phyloP scores from a whole-genome alignment of 2,888 invertebrate genomes.

The Calephelis perditalis region DNA sequence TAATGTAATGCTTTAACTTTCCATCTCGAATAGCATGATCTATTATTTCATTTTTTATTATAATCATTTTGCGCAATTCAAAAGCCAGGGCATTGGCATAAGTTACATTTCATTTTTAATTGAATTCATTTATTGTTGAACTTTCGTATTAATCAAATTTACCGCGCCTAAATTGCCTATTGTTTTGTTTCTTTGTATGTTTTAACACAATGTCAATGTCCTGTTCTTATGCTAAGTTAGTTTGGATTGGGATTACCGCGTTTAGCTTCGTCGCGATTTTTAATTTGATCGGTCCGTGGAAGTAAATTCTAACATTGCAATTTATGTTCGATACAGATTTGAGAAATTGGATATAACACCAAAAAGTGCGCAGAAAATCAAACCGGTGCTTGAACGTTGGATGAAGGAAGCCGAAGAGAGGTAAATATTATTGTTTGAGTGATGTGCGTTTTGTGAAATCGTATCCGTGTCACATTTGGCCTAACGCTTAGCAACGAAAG shows the following conservation, averaged over 20 bases:
- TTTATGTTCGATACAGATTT: constrained; percentile 88
- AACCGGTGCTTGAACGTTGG: constrained; percentile 98
- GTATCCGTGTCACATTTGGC: constrained; percentile 73
- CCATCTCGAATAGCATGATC: constrained; percentile 75
- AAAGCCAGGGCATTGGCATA: constrained; percentile 96
- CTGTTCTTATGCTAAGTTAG: constrained; percentile 77
- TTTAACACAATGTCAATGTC: constrained; percentile 81
- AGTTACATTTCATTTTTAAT: constrained; percentile 74
- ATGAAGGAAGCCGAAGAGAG: constrained; percentile 99
- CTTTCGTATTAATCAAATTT: constrained; percentile 75
- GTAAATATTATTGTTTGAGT: constrained; percentile 79
- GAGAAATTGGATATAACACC: constrained; percentile 99
- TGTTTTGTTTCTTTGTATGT: constrained; percentile 64
- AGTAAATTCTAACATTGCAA: constrained; percentile 67
- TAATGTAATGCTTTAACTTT: constrained; percentile 69
- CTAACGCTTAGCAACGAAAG: constrained; percentile 69
- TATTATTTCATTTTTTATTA: constrained; percentile 73
- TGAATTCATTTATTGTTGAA: constrained; percentile 74
- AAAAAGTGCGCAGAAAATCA: constrained; percentile 99
- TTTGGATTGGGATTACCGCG: constrained; percentile 50
- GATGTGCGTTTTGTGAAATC: constrained; percentile 68
- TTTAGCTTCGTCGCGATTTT: constrained; percentile 38
- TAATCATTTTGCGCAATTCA: constrained; percentile 75
- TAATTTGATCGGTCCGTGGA: constrained; percentile 53
- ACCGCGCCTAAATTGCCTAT: constrained; percentile 75